Base-by-base conservation (phyloP, 2,113 vertebrate species). In the Pangasianodon hypophthalmus region DNA sequence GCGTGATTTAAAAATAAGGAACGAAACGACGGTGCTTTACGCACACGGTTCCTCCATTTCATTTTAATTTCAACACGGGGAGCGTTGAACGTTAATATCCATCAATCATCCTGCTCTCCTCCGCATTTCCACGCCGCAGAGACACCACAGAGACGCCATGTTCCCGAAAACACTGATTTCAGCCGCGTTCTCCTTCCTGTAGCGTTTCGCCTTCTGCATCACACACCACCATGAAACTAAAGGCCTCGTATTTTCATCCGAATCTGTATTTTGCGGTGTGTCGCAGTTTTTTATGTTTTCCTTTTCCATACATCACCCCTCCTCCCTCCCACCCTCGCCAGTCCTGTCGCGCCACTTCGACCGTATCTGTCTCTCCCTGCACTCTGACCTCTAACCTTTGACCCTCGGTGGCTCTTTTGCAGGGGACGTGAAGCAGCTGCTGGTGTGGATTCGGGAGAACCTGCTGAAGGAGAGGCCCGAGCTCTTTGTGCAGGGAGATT, bases 361-460 rank as follows among this genome's bases (percentile, higher is more conserved):
- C 94, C 95, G 89, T 91, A 93, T 94, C 54, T 60, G 32, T 58
- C 52, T 81, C 88, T 93, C 95, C 94, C 75, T 94, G 89, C 93
- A 92, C 94, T 81, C 90, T 95, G 94, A 95, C 95, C 95, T 94
- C 37, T 93, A 87, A 93, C 94, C 94, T 94, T 90, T 93, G 94
- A 88, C 90, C 88, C 81, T 79, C 93, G 41, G 90, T 93, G 91
- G 85, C 89, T 85, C 93, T 92, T 92, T 93, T 93, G 95, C 60
- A 99, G 98, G 98, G 98, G 95, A 98, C 92, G 93, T 99, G 95
- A 97, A 97, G 92, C 97, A 96, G 95, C 97, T 99, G 94, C 97
- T 99, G 89, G 95, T 96, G 86, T 99, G 98, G 98, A 99, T 99
- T 95, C 97, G 95, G 95, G 94, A 92, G 92, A 98, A 99, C 94